Evolutionary conservation across 1,140 invertebrate genomes (phyloP).

Genomic region (Bilobella aurantiaca): DNA sequence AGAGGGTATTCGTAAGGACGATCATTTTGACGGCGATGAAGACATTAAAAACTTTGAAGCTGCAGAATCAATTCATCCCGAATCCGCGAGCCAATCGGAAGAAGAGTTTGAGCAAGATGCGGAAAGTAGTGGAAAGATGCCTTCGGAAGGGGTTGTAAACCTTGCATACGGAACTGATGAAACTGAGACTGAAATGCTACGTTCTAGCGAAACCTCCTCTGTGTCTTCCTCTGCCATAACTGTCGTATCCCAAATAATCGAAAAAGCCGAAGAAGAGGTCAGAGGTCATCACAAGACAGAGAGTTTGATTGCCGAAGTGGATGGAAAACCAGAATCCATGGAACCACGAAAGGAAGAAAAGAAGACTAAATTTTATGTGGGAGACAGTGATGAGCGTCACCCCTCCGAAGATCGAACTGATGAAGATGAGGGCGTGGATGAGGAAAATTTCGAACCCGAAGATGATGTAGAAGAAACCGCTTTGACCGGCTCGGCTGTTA

Average conservation of each 20-base stretch:
- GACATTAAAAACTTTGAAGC: no score
- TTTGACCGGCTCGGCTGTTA: slow-evolving; percentile 10
- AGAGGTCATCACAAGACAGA: not conserved
- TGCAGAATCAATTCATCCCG: no score
- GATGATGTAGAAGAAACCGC: slow-evolving; percentile 12
- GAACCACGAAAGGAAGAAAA: not conserved
- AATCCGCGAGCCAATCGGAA: no score
- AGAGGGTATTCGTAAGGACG: no score
- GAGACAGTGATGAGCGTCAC: not conserved
- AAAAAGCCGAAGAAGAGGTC: slow-evolving; percentile 26
- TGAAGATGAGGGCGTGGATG: slow-evolving; percentile 30
- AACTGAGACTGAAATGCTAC: slow-evolving; percentile 14
- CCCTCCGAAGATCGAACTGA: slow-evolving; percentile 3
- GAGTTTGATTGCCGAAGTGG: no score
- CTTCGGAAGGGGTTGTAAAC: no score
- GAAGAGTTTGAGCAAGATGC: no score
- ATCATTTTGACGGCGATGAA: no score
- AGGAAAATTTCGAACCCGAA: slow-evolving; percentile 31
- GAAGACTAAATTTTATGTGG: slow-evolving; percentile 7
- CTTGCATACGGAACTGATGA: not conserved
- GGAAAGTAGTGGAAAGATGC: no score
- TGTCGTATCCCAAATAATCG: slow-evolving; percentile 13
- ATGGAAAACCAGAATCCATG: not conserved
- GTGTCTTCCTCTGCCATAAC: slow-evolving; percentile 20
- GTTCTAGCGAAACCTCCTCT: slow-evolving; percentile 26